A percentile compares a stretch with the other conserved stretches of the same genome.
Conservation (phyloP, 2,888 invertebrate species). For the Ormia ochracea region DNA sequence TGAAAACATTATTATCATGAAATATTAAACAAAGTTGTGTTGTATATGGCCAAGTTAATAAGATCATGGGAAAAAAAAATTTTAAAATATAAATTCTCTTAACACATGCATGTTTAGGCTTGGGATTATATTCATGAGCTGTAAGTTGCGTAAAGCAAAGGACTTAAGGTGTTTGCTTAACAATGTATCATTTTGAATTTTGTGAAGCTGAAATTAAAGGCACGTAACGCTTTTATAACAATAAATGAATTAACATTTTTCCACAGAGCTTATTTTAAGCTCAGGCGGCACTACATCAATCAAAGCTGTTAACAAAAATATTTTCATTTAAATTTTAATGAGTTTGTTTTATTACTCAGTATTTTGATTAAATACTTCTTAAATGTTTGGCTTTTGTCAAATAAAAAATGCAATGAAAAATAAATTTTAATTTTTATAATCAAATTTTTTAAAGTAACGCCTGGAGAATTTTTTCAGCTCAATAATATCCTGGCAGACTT, state of each 20-base stretch:
- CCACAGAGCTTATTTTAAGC: neutral
- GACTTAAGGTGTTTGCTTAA: neutral
- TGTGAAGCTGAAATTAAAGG: neutral
- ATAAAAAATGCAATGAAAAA: too few species aligned
- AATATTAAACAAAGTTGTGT: neutral
- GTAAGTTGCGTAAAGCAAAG: neutral
- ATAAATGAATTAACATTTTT: slow-evolving; percentile 4
- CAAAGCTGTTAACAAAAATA: neutral
- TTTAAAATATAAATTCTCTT: neutral
- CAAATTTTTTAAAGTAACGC: too few species aligned
- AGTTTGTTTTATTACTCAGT: neutral
- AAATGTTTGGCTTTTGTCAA: neutral
- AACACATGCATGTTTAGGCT: neutral
- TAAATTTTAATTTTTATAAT: too few species aligned
- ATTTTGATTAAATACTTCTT: neutral
- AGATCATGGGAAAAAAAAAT: neutral
- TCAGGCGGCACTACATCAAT: neutral
- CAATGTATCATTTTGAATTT: neutral
- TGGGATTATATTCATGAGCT: neutral
- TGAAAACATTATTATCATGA: neutral
- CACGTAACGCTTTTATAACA: neutral
- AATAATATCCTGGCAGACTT: too few species aligned
- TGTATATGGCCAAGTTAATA: neutral
- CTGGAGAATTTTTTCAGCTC: too few species aligned
- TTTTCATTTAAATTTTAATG: neutral